These are phyloP conservation scores for Fregetta grallaria DNA, from an alignment of 2,113 vertebrate species.

Conservation along the genomic window DNA sequence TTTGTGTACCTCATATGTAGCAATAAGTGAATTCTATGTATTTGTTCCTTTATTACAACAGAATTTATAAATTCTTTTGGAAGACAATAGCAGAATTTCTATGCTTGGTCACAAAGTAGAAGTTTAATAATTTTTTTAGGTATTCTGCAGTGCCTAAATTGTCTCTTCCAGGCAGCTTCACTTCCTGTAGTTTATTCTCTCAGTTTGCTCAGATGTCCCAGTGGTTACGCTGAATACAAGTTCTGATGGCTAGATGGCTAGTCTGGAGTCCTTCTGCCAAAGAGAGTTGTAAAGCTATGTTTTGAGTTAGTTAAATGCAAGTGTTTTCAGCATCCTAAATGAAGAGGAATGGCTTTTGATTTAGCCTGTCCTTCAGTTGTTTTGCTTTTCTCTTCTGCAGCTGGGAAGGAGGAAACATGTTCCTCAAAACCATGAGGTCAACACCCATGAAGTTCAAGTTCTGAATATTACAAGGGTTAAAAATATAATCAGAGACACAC, in stretches of 20 bases:
- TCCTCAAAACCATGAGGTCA: background rate
- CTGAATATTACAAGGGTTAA: background rate
- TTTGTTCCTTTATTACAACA: background rate
- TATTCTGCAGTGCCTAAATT: background rate
- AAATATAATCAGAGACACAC: background rate
- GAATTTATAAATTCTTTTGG: background rate
- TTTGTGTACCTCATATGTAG: rapidly evolving
- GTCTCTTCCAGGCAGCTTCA: background rate
- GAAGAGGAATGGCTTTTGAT: background rate
- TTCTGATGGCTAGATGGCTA: background rate
- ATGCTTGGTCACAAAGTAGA: background rate
- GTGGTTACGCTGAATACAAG: background rate
- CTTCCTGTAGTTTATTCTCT: background rate
- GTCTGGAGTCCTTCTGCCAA: background rate
- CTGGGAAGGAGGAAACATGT: background rate
- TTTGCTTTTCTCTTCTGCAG: background rate
- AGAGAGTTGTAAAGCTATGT: background rate
- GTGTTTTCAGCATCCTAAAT: background rate
- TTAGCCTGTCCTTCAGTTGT: background rate
- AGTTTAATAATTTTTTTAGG: background rate
- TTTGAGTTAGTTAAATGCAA: background rate
- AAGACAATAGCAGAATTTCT: background rate
- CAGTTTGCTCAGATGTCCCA: background rate
- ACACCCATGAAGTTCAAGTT: background rate
- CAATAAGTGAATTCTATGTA: background rate